These are phyloP conservation scores for Corythornis vintsioides DNA, from an alignment of 2,113 vertebrate species.

Conservation along the genomic window DNA sequence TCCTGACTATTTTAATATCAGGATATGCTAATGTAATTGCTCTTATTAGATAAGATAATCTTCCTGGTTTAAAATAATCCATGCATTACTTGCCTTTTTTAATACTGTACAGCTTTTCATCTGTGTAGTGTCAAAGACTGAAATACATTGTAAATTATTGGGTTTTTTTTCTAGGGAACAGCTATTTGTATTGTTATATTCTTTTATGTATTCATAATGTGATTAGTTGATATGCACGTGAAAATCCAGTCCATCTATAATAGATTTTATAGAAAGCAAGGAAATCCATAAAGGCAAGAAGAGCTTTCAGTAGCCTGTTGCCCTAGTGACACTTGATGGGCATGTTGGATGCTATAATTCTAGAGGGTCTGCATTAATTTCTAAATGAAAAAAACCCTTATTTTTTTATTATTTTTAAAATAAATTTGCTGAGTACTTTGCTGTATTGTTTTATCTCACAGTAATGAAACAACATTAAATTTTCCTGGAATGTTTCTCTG, in stretches of 20 bases:
- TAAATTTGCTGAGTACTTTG: background rate
- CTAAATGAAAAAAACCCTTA: background rate
- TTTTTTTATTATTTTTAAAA: background rate
- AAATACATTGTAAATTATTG: background rate
- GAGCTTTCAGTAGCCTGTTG: background rate
- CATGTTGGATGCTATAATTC: background rate
- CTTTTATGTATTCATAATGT: background rate
- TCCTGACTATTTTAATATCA: too few species aligned
- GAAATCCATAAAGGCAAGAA: background rate
- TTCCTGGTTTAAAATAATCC: background rate
- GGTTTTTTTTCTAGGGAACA: background rate
- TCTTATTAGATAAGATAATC: background rate
- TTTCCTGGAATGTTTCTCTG: background rate
- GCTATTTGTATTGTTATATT: background rate
- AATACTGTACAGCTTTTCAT: background rate
- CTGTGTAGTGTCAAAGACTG: background rate
- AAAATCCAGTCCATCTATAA: background rate
- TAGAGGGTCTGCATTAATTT: background rate
- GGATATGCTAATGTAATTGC: background rate
- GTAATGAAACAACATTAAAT: background rate
- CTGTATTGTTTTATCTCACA: background rate
- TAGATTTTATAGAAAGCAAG: background rate
- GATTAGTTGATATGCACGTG: background rate
- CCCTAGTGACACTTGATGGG: background rate
- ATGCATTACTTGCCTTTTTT: background rate